These are phyloP conservation scores for Arnoldichthys spilopterus DNA, from an alignment of 2,797 vertebrate genomes.

Conservation along the genomic window DNA sequence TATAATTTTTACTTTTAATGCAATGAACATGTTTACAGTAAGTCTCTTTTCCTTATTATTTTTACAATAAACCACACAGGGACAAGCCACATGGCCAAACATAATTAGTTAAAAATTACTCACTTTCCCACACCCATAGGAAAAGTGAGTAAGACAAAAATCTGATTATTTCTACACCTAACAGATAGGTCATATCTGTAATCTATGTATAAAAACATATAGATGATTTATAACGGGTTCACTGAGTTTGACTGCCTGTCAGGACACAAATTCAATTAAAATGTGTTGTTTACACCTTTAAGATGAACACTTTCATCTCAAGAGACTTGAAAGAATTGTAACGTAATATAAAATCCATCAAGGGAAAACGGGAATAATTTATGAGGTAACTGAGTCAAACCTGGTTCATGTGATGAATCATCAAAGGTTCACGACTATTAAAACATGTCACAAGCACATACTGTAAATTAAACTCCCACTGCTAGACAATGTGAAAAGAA, in stretches of 20 bases:
- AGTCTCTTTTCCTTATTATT: too few species aligned
- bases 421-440: slow-evolving; percentile 32
- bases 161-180: slow-evolving; percentile 6
- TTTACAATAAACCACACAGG: too few species aligned
- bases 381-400: not conserved
- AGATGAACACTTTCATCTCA: slow-evolving; percentile 22
- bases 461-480: not conserved
- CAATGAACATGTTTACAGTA: too few species aligned
- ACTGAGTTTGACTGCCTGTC: slow-evolving; percentile 5
- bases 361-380: slow-evolving; percentile 16
- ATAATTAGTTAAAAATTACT: too few species aligned
- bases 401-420: slow-evolving; percentile 16
- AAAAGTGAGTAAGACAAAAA: not conserved
- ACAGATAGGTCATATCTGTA: too few species aligned
- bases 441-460: too few species aligned
- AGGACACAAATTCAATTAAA: not conserved
- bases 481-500: not conserved
- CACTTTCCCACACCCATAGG: too few species aligned
- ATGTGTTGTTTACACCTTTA: not conserved
- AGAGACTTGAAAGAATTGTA: slow-evolving; percentile 24
- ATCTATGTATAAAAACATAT: too few species aligned
- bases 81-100: too few species aligned
- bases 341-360: slow-evolving; percentile 29
- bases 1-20: too few species aligned
- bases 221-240: not conserved